phyloP scores from a whole-genome alignment of 2,113 vertebrate genomes.

The Oryzias curvinotus region DNA sequence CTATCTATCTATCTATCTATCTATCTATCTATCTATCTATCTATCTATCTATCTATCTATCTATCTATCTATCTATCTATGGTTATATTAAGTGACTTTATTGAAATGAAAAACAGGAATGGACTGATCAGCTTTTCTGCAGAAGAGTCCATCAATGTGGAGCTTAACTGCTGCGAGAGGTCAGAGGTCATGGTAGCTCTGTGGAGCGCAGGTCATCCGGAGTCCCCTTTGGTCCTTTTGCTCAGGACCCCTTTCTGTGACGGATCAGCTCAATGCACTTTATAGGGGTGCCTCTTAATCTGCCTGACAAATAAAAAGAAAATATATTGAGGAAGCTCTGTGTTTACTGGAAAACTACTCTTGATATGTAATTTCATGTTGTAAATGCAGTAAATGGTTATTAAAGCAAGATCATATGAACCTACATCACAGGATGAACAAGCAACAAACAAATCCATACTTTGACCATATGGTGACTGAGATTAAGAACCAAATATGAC shows the following conservation, averaged over 20 bases:
- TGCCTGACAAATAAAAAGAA: slow-evolving; percentile 49
- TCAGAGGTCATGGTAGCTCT: slow-evolving; percentile 46
- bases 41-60: no score
- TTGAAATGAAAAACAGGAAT: no score
- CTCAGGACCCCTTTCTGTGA: slow-evolving; percentile 42
- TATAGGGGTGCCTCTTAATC: slow-evolving; percentile 17
- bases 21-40: no score
- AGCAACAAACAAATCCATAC: no score
- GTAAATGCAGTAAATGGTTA: slow-evolving; percentile 7
- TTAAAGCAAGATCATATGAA: background rate
- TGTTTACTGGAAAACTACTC: no score
- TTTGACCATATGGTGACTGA: no score
- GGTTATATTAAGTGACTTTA: no score
- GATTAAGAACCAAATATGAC: no score
- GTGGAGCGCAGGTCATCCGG: slow-evolving; percentile 20
- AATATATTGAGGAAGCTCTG: slow-evolving; percentile 1
- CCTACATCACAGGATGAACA: no score
- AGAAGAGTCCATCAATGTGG: slow-evolving; percentile 12
- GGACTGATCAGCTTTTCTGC: background rate
- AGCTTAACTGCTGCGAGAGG: slow-evolving; percentile 20
- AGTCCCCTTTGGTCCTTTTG: slow-evolving; percentile 42
- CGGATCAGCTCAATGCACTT: slow-evolving; percentile 37
- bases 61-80: no score
- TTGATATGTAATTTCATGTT: no score
- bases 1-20: no score